Evolutionary conservation across 2,888 invertebrate genomes (phyloP), one percentile per base, ranked within the genome.

Genomic region (Geophilus truncorum): DNA sequence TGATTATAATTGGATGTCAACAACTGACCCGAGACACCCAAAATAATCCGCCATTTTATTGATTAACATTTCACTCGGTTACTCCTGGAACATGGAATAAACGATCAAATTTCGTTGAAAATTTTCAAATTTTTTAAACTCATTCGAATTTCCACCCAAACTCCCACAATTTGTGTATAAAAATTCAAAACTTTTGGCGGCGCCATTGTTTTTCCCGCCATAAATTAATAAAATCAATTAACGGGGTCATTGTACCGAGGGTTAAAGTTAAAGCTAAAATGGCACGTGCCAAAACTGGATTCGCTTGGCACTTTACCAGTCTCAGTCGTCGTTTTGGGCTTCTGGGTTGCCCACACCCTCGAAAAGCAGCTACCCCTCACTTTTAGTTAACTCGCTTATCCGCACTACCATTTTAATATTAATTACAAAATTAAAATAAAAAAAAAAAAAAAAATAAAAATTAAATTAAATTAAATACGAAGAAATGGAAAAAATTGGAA

Each of bases 21-120:
- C 18, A 18, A 18, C 18, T 51, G 51, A 18, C 51, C 51, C 18
- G 18, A 18, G 18, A 15, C n/a, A 21, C 51, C 12, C 15, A 70
- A n/a, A 62, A 70, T 70, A 70, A 70, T 70, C 70, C 70, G 25
- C 70, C 70, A 70, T 70, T 70, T 70, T 70, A 70, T 70, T 70
- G 70, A 70, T 70, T 70, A 70, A 70, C 70, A 70, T 70, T 70
- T 1, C 70, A 28, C 70, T 70, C 28, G 70, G 23, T 70, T 28
- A 70, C 70, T 70, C 70, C 70, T 70, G 70, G 70, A 25, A 70
- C 70, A 15, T 28, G 70, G 70, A 25, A 70, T 70, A 70, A 28
- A 70, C 28, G 70, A 70, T 25, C 25, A 70, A 70, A 25, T 25
- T 70, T 51, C 18, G 18, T 45, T 51, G 51, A 51, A 51, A 51